Base-by-base conservation (phyloP, 2,113 vertebrate species). In the Nesogale talazaci region DNA sequence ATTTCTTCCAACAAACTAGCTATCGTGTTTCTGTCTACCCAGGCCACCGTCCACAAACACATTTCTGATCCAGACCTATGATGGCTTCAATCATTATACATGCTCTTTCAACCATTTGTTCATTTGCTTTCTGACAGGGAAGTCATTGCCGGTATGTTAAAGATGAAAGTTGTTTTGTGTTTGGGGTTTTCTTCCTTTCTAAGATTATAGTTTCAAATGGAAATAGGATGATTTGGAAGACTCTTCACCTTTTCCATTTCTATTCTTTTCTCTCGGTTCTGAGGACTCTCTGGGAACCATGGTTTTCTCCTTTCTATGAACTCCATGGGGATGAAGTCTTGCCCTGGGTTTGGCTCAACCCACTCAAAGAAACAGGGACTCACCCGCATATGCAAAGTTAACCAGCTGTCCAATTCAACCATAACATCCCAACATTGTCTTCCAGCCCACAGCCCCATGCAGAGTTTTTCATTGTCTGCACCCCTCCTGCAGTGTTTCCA, bases 401-500 rank as follows among this genome's bases (percentile, higher is more conserved):
- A 90, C 63, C 95, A 90, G 97, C 95, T 96, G 95, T 96, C 96
- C 90, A 42, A 52, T 95, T 91, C 91, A 90, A 89, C 96, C 88
- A 15, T 96, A 94, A 95, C 94, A 82, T 93, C 93, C 29, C 86
- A 75, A 93, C 86, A 80, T 86, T 94, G 90, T 96, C 95, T 95
- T 96, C 46, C 88, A 94, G 90, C 94, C 83, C 78, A 0, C 52
- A 77, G 69, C 95, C 92, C 95, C 97, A 96, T 94, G 95, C 97
- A 93, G 96, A 69, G 94, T 93, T 96, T 97, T 97, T 97, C 96
- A 97, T 96, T 96, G 96, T 97, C 95, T 96, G 88, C 57, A 93
- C 90, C 67, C 25, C 92, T 95, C 97, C 96, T 94, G 96, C 87
- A 40, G 95, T 1, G 92, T 94, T 94, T 96, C 95, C 96, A 97